These are phyloP conservation scores for Natator depressus DNA, from an alignment of 2,113 vertebrate species.

Conservation along the genomic window DNA sequence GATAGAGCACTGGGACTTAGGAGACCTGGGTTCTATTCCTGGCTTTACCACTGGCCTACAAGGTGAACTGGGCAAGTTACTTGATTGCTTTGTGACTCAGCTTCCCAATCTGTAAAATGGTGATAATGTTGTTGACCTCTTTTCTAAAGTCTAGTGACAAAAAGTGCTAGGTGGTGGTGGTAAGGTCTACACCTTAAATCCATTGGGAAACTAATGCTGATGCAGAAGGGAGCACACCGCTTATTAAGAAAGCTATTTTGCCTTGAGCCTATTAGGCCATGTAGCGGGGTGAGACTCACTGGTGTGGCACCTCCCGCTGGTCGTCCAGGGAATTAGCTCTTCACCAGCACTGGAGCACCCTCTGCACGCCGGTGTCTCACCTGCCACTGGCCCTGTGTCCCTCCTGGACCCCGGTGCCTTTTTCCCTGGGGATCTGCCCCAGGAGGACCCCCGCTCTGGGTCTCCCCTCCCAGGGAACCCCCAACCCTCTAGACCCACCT, in stretches of 20 bases:
- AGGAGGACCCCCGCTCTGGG: no score
- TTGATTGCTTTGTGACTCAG: background rate
- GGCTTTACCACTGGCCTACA: accelerated
- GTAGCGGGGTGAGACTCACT: no score
- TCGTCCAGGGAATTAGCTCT: no score
- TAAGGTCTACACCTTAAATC: constrained; percentile 15
- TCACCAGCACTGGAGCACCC: no score
- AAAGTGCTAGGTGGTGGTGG: background rate
- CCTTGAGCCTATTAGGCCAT: background rate
- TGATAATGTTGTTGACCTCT: background rate
- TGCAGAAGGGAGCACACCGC: background rate
- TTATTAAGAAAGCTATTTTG: background rate
- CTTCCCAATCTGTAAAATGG: accelerated
- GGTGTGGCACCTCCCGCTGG: no score
- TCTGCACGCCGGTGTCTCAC: no score
- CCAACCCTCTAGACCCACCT: no score
- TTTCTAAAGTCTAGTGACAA: background rate
- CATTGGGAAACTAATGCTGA: background rate
- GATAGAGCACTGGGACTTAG: background rate
- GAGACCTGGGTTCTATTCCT: background rate
- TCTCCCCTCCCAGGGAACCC: no score
- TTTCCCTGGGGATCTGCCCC: no score
- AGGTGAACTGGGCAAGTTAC: background rate
- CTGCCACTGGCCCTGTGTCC: no score
- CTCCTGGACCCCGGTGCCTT: no score